Base-by-base conservation (phyloP, 2,797 vertebrate genomes). In the Allobates femoralis region DNA sequence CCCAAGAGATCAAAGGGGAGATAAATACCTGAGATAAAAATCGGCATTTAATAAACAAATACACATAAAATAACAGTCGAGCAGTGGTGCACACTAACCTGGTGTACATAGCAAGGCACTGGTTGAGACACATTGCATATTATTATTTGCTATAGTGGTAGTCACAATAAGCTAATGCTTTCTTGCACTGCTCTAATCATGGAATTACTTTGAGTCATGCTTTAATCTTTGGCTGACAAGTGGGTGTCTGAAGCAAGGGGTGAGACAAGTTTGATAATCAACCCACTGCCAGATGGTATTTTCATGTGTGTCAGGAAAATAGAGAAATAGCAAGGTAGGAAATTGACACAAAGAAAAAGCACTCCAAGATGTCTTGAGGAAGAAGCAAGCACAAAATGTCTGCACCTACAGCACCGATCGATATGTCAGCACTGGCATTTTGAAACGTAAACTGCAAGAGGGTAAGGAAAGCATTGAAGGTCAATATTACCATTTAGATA, bases 1-100 rank as follows among this genome's bases (percentile, higher is more conserved):
- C 30, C 64, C 28, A 55, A 58, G 28, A 79, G 75, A 51, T n/a
- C 28, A 86, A 71, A 30, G 80, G 75, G 53, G 55, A n/a, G 58
- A 67, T 75, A 84, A 81, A 85, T 88, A 85, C 86, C 86, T 88
- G 86, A 88, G 86, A 88, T 81, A 88, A 28, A 85, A 73, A 79
- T 67, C 51, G 69, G 58, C 81, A 83, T 46, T 83, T 81, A 84
- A 12, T 53, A 50, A 79, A 66, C 69, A 66, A 84, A 75, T 64
- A 67, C 32, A 84, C 76, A 62, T 55, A 51, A 80, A 28, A 71
- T 55, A 78, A 37, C 81, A 50, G 53, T 55, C 46, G 5, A 64
- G 62, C 71, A 55, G 19, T 85, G 41, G 50, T 76, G 58, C 69
- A 76, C 69, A 87, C 74, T 55, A 50, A 46, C 28, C n/a, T 26